Evolutionary conservation across 2,113 vertebrate species (phyloP).

Genomic region (Mus spicilegus): DNA sequence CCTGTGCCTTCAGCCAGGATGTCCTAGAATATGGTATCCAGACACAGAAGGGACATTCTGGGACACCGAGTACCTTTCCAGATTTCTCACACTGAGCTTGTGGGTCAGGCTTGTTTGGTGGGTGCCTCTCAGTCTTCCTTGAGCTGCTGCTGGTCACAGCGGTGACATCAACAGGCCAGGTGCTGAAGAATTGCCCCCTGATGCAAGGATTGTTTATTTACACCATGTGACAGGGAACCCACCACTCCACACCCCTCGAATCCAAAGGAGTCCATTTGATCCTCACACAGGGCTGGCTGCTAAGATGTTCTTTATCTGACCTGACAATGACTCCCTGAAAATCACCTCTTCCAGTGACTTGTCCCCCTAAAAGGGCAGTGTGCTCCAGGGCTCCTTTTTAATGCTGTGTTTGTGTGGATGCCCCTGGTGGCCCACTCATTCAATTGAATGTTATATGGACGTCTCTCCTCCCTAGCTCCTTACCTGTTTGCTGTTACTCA

Average conservation of each 20-base stretch:
- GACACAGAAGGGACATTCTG: neutral
- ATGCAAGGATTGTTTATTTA: rapidly evolving
- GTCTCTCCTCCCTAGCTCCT: rapidly evolving
- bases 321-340: neutral
- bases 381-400: rapidly evolving
- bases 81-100: neutral
- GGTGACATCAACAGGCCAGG: neutral
- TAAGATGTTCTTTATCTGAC: neutral
- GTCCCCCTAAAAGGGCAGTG: rapidly evolving
- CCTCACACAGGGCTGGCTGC: neutral
- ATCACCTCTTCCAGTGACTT: neutral
- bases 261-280: rapidly evolving
- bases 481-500: neutral
- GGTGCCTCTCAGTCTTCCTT: rapidly evolving
- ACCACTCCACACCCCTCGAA: too few relatives aligned
- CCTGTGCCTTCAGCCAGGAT: rapidly evolving
- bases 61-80: neutral
- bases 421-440: rapidly evolving
- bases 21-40: rapidly evolving
- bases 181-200: rapidly evolving
- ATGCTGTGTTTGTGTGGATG: rapidly evolving
- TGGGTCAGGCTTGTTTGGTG: neutral
- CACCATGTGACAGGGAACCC: rapidly evolving
- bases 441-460: neutral
- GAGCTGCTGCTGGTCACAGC: rapidly evolving